Percentiles rank a stretch among this genome's conserved stretches.
Evolutionary conservation across 1,140 invertebrate species (phyloP).

Genomic region (Pararge aegeria): DNA sequence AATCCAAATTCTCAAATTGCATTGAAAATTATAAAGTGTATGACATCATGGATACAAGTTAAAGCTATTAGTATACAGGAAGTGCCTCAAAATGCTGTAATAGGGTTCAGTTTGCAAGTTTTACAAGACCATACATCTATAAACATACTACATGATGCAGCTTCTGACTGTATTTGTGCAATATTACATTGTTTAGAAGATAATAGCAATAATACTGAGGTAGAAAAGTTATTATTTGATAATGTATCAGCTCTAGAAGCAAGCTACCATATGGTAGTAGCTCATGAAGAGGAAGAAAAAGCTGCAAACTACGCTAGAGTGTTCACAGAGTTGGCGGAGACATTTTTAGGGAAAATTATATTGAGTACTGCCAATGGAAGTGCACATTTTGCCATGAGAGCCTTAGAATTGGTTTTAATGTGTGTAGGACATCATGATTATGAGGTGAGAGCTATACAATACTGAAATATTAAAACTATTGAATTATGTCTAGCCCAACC

Average conservation of each 20-base stretch:
- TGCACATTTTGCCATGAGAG: conserved; percentile 91
- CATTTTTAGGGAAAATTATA: conserved; percentile 93
- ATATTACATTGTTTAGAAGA: conserved; percentile 90
- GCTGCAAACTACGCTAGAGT: conserved; percentile 96
- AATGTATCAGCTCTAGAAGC: conserved; percentile 90
- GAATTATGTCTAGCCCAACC: too few relatives aligned
- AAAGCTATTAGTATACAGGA: conserved; percentile 85
- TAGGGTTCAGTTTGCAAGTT: conserved; percentile 85
- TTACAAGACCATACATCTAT: conserved; percentile 83
- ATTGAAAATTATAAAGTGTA: conserved; percentile 86
- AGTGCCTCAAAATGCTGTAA: conserved; percentile 84
- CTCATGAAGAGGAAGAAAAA: conserved; percentile 94
- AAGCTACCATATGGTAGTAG: conserved; percentile 94
- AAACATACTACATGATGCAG: conserved; percentile 91
- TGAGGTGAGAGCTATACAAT: conserved; percentile 81
- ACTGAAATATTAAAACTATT: too few relatives aligned
- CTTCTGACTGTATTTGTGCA: conserved; percentile 94
- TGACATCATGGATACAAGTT: conserved; percentile 89
- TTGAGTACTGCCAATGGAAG: conserved; percentile 76
- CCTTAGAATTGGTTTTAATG: conserved; percentile 93
- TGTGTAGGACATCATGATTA: conserved; percentile 99
- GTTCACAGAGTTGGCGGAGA: conserved; percentile 96
- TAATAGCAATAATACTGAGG: conserved; percentile 81
- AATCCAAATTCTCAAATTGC: conserved; percentile 77
- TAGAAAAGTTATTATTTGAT: conserved; percentile 91